These are phyloP conservation scores for Drosophila subquinaria DNA, from an alignment of 2,888 invertebrate species.

Conservation along the genomic window DNA sequence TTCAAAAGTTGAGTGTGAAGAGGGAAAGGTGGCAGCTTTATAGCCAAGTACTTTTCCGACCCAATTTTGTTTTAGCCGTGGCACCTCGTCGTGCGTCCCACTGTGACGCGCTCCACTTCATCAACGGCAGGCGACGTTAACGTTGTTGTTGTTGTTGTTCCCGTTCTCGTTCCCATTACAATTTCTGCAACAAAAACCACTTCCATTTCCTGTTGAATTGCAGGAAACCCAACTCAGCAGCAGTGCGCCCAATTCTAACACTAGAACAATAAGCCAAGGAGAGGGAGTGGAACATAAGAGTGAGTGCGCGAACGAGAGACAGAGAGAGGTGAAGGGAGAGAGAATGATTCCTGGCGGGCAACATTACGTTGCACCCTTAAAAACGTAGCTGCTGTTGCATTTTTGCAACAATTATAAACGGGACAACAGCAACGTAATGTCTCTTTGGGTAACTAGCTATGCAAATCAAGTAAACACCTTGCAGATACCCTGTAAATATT, in stretches of 20 bases:
- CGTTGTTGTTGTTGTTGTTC: too few species aligned
- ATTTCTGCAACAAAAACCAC: constrained; percentile 66
- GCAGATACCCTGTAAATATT: constrained; percentile 9
- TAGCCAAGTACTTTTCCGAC: constrained; percentile 11
- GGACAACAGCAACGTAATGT: constrained; percentile 40
- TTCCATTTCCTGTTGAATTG: constrained; percentile 73
- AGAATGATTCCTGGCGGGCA: constrained; percentile 35
- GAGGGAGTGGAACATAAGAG: not conserved
- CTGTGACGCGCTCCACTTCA: constrained; percentile 59
- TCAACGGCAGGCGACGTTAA: constrained; percentile 25
- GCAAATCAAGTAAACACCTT: not conserved
- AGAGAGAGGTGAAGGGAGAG: not conserved
- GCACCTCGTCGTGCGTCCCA: constrained; percentile 26
- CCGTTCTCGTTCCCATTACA: constrained; percentile 44
- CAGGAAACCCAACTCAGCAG: constrained; percentile 44
- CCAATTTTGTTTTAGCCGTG: constrained; percentile 16
- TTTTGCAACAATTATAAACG: constrained; percentile 66
- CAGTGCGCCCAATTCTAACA: constrained; percentile 61
- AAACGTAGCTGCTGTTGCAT: constrained; percentile 57
- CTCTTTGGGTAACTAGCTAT: constrained; percentile 22
- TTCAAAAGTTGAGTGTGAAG: not conserved
- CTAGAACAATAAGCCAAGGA: constrained; percentile 37
- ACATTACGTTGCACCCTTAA: constrained; percentile 52
- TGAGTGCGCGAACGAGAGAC: not conserved
- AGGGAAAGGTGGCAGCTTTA: not conserved